Evolutionary conservation across 2,888 invertebrate species (phyloP).

Genomic region (Ischnus inquisitorius): DNA sequence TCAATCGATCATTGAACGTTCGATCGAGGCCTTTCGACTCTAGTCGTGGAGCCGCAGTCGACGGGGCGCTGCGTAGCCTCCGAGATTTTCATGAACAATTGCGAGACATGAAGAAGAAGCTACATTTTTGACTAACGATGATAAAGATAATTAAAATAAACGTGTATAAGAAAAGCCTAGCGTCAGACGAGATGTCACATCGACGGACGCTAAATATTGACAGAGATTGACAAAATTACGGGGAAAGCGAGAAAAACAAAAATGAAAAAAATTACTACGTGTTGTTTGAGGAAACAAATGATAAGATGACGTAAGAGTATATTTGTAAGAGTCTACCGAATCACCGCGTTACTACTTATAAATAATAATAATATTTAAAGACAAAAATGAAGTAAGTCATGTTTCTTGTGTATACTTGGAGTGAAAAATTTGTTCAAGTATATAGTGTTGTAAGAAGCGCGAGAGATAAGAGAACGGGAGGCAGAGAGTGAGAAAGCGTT

Average conservation of each 20-base stretch:
- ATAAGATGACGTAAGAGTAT: slow-evolving; percentile 66
- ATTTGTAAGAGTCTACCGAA: slow-evolving; percentile 75
- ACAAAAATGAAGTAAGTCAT: slow-evolving; percentile 71
- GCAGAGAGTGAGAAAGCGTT: slow-evolving; percentile 40
- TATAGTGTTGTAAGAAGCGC: slow-evolving; percentile 53
- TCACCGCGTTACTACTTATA: slow-evolving; percentile 74
- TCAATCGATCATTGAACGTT: slow-evolving; percentile 55
- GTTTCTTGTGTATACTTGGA: slow-evolving; percentile 73
- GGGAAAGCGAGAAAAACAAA: slow-evolving; percentile 24
- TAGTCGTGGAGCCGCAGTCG: slow-evolving; percentile 52
- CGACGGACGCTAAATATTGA: slow-evolving; percentile 21
- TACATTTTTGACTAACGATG: slow-evolving; percentile 28
- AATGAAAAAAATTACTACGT: slow-evolving; percentile 41
- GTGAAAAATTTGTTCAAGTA: slow-evolving; percentile 58
- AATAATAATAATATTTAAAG: slow-evolving; percentile 66
- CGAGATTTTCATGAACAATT: background rate
- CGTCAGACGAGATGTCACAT: slow-evolving; percentile 39
- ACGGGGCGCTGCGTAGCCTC: slow-evolving; percentile 29
- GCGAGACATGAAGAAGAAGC: slow-evolving; percentile 12
- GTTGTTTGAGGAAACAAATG: slow-evolving; percentile 53
- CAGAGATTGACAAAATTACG: slow-evolving; percentile 28
- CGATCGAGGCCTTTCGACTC: slow-evolving; percentile 63
- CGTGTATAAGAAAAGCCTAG: slow-evolving; percentile 27
- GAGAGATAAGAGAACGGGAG: slow-evolving; percentile 44
- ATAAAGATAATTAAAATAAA: slow-evolving; percentile 27